Conservation (phyloP, 2,113 vertebrate species). For the Dendrocopos noguchii region DNA sequence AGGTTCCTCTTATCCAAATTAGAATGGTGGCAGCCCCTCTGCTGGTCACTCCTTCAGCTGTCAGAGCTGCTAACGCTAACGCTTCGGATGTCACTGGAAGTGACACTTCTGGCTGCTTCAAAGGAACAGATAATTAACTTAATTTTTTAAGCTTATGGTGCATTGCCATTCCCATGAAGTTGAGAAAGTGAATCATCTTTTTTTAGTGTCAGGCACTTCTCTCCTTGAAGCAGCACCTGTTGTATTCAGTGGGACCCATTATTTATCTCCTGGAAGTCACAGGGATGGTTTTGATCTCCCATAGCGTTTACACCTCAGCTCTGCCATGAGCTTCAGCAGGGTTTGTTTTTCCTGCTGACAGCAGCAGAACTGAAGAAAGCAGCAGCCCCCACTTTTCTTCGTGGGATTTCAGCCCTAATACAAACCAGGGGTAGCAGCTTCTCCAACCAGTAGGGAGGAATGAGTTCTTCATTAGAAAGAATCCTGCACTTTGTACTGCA, state of each 20-base stretch:
- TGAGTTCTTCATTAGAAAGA: neutral
- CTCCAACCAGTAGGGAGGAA: neutral
- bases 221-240: neutral
- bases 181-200: neutral
- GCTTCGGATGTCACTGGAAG: neutral
- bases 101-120: slow-evolving; percentile 42
- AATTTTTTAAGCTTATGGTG: neutral
- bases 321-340: neutral
- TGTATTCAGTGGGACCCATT: neutral
- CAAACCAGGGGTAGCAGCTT: neutral
- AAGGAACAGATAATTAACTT: slow-evolving; percentile 23
- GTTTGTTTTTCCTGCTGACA: slow-evolving; percentile 7
- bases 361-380: neutral
- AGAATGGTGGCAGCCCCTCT: neutral
- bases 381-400: neutral
- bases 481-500: neutral
- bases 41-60: slow-evolving; percentile 25
- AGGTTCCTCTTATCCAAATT: slow-evolving; percentile 56
- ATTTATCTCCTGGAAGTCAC: neutral
- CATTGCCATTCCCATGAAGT: neutral
- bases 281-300: neutral
- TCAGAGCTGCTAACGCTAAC: slow-evolving; percentile 18
- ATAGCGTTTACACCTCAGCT: neutral
- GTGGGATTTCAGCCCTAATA: neutral
- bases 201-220: neutral